A percentile compares a stretch with the other conserved stretches of the same genome.
Conservation (phyloP, 53 echinoderm and acorn worm genomes). For the Henricia sp. region DNA sequence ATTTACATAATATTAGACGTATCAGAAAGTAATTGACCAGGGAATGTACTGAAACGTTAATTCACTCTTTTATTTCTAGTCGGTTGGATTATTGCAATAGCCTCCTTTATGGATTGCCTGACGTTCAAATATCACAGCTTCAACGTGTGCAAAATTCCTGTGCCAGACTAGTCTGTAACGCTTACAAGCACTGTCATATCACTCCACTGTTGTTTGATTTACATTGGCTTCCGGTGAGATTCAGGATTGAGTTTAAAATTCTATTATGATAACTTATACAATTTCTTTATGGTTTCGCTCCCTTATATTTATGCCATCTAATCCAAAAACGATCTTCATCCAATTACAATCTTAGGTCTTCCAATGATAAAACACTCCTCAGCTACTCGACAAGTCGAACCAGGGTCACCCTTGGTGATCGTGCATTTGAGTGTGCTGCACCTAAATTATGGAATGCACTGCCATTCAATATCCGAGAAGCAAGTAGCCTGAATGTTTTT, state of each 20-base stretch:
- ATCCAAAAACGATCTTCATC: no score
- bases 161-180: not conserved
- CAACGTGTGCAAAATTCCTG: not conserved
- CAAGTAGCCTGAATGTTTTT: no score
- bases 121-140: not conserved
- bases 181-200: not conserved
- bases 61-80: not conserved
- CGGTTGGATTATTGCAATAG: conserved; percentile 1
- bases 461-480: no score
- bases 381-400: no score
- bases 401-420: no score
- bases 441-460: no score
- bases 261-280: not conserved
- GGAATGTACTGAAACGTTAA: conserved; percentile 1
- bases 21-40: no score
- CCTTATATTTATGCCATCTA: no score
- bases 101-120: not conserved
- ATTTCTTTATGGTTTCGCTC: no score
- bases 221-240: not conserved
- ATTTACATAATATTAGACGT: not conserved
- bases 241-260: not conserved
- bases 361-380: no score
- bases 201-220: not conserved
- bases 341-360: no score
- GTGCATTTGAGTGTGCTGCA: no score